Conservation (phyloP, 2,797 vertebrate species). For the Propithecus deckenii region DNA sequence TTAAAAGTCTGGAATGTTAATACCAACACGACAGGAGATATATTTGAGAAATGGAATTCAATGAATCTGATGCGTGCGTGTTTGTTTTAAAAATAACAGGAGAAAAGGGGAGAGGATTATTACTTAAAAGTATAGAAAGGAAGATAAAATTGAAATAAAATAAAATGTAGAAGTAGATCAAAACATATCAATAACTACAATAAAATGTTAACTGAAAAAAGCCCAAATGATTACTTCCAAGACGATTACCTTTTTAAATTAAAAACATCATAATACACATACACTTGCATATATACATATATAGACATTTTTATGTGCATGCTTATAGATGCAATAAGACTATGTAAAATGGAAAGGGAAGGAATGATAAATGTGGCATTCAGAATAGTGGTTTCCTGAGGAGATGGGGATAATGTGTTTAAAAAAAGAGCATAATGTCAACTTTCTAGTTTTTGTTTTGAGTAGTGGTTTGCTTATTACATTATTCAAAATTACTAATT, state of each 20-base stretch:
- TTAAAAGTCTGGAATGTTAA: background rate
- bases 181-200: background rate
- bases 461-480: background rate
- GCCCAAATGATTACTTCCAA: background rate
- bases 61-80: background rate
- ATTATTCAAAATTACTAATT: background rate
- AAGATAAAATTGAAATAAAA: constrained; percentile 6
- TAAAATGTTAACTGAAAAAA: background rate
- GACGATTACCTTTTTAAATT: background rate
- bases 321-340: background rate
- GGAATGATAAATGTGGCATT: background rate
- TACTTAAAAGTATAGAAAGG: background rate
- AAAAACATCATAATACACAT: background rate
- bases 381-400: background rate
- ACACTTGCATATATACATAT: background rate
- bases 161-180: background rate
- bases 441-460: background rate
- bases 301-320: background rate
- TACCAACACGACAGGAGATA: background rate
- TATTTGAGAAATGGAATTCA: background rate
- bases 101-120: background rate
- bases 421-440: background rate
- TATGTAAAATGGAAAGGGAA: background rate
- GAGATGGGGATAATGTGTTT: background rate
- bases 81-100: background rate